Base-by-base conservation (phyloP, 2,113 vertebrate genomes). In the Jacana jacana region DNA sequence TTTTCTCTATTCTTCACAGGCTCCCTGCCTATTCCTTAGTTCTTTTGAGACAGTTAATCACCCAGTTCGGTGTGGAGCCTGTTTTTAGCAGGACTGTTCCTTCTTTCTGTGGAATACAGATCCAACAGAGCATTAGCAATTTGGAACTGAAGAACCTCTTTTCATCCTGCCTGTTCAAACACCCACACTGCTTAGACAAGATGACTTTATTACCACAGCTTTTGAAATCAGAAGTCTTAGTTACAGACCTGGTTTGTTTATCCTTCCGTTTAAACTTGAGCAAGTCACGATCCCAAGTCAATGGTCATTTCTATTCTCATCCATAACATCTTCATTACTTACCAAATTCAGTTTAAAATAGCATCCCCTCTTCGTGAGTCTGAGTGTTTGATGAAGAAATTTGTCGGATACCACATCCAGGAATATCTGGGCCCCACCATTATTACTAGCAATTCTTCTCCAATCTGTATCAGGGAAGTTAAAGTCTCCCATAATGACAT, bases 401-500 rank as follows among this genome's bases (percentile, higher is more conserved):
- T 78, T 96, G 96, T 95, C 96, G 96, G 95, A 93, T 97, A 97
- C 64, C 96, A 97, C 95, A 97, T 97, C 95, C 96, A 95, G 95
- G 96, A 95, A 93, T 96, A 97, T 97, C 94, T 97, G 96, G 95
- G 95, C 93, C 96, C 95, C 95, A 97, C 96, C 95, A 97, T 95
- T 97, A 97, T 96, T 97, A 97, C 96, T 97, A 97, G 95, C 89
- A 97, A 96, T 93, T 97, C 96, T 97, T 97, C 96, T 97, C 96
- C 95, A 97, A 95, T 97, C 96, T 97, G 96, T 97, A 96, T 97
- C 94, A 57, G 96, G 96, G 96, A 97, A 97, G 96, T 97, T 96
- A 97, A 97, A 97, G 95, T 97, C 96, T 97, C 96, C 96, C 96
- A 95, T 73, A 97, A 96, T 97, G 96, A 96, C 93, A 96, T 86